Evolutionary conservation across 1,140 invertebrate species (phyloP).

Genomic region (Plectrocnemia conspersa): DNA sequence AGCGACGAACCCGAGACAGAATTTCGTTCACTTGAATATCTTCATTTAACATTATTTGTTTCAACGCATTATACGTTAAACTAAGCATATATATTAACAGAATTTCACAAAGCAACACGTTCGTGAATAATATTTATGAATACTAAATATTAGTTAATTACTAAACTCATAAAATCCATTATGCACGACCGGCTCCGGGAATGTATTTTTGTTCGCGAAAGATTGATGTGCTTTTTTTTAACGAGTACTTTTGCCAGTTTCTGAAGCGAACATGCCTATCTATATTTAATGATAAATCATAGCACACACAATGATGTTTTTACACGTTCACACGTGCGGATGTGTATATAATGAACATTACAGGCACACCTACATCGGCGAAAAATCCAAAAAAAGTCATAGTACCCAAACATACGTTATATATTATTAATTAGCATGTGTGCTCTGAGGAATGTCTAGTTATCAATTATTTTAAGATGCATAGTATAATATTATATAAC

Average conservation of each 20-base stretch:
- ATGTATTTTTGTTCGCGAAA: constrained; percentile 16
- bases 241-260: too few relatives aligned
- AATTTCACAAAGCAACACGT: neutral
- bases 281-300: too few relatives aligned
- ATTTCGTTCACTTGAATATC: too few relatives aligned
- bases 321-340: neutral
- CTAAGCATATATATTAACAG: neutral
- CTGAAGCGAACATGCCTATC: too few relatives aligned
- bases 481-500: too few relatives aligned
- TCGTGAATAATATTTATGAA: neutral
- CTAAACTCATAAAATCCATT: constrained; percentile 16
- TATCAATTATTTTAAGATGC: too few relatives aligned
- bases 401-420: too few relatives aligned
- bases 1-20: too few relatives aligned
- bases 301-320: neutral
- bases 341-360: too few relatives aligned
- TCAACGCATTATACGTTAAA: neutral
- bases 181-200: constrained; percentile 12
- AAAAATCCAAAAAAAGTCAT: too few relatives aligned
- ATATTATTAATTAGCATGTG: too few relatives aligned
- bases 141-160: constrained; percentile 23
- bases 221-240: constrained; percentile 18
- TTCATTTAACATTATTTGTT: neutral
- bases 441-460: neutral
- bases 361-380: too few relatives aligned